A percentile compares a stretch with the other conserved stretches of the same genome.
phyloP scores from a whole-genome alignment of 2,888 invertebrate species.

The Erebia aethiops region DNA sequence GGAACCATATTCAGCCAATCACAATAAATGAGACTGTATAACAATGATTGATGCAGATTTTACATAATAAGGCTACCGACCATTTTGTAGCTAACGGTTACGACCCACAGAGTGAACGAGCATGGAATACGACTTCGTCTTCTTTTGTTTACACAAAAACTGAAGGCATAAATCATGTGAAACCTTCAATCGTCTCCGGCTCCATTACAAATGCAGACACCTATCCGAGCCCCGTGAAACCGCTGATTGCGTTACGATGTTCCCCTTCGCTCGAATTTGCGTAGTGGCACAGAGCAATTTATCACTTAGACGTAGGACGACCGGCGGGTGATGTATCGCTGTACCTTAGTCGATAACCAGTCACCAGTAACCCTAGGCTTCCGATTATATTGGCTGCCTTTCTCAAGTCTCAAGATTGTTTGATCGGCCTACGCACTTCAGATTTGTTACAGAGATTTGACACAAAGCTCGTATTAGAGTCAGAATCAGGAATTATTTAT shows the following conservation, averaged over 20 bases:
- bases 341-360: slow-evolving; percentile 38
- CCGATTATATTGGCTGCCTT: slow-evolving; percentile 34
- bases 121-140: no score
- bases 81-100: no score
- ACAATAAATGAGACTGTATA: no score
- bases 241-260: slow-evolving; percentile 72
- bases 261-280: slow-evolving; percentile 78
- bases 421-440: background rate
- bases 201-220: slow-evolving; percentile 62
- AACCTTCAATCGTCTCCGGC: background rate
- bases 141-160: background rate
- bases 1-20: no score
- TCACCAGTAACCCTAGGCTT: slow-evolving; percentile 51
- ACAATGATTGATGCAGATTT: no score
- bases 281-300: slow-evolving; percentile 75
- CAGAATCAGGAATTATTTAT: no score
- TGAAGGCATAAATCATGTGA: background rate
- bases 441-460: no score
- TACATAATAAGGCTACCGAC: no score
- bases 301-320: slow-evolving; percentile 79
- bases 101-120: no score
- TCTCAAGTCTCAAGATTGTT: background rate
- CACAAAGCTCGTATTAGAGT: background rate
- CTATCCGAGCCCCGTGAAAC: slow-evolving; percentile 72
- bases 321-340: slow-evolving; percentile 63